Percentiles rank a stretch among this genome's conserved stretches.
Conservation (phyloP, 2,113 vertebrate species). For the Bos taurus region ARS-UCD2.0 NC_037330.1:66621001-66621500, state of each 20-base stretch:
- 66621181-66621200: neutral
- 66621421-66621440: neutral
- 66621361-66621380: neutral
- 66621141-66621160: neutral
- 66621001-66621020: slow-evolving; percentile 25
- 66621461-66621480: neutral
- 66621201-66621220: neutral
- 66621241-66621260: neutral
- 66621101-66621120: slow-evolving; percentile 56
- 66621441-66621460: neutral
- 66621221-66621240: neutral
- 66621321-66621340: neutral
- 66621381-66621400: neutral
- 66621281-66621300: neutral
- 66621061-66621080: neutral
- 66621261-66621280: neutral
- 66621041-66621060: slow-evolving; percentile 38
- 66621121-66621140: neutral
- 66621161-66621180: neutral
- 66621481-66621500: neutral
- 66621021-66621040: slow-evolving; percentile 29
- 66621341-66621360: neutral
- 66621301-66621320: neutral
- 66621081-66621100: slow-evolving; percentile 10
- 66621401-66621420: neutral